Evolutionary conservation across 2,797 vertebrate species (phyloP).

Genomic region (Poeciliopsis paucimaculata): DNA sequence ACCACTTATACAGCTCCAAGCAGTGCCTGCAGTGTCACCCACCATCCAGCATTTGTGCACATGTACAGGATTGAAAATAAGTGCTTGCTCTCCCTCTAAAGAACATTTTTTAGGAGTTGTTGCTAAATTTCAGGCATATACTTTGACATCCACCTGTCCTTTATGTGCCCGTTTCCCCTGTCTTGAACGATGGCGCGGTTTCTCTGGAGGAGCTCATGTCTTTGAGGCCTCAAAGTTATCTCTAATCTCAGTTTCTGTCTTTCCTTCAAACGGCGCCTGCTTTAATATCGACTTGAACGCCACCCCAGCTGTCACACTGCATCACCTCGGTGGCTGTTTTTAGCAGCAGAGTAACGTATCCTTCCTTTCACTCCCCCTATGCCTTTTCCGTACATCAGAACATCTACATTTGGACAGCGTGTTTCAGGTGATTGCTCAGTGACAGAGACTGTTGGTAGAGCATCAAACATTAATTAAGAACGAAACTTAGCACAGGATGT

Average conservation of each 20-base stretch:
- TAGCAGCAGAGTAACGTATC: slow-evolving; percentile 12
- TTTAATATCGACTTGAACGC: slow-evolving; percentile 41
- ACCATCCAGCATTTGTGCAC: slow-evolving; percentile 5
- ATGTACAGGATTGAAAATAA: slow-evolving; percentile 41
- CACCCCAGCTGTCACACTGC: slow-evolving; percentile 28
- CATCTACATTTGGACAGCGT: slow-evolving; percentile 17
- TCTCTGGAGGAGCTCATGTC: slow-evolving; percentile 40
- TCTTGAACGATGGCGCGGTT: slow-evolving; percentile 25
- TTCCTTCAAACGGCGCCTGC: slow-evolving; percentile 26
- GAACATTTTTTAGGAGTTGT: slow-evolving; percentile 57
- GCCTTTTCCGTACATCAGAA: slow-evolving; percentile 20
- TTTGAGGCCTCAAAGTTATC: slow-evolving; percentile 50
- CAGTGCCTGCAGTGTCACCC: not conserved
- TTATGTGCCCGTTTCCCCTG: slow-evolving; percentile 11
- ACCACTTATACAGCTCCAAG: slow-evolving; percentile 7
- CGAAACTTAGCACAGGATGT: slow-evolving; percentile 31
- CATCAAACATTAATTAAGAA: slow-evolving; percentile 51
- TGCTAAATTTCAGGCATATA: slow-evolving; percentile 29
- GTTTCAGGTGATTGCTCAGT: slow-evolving; percentile 30
- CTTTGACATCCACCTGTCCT: slow-evolving; percentile 20
- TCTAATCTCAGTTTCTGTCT: slow-evolving; percentile 54
- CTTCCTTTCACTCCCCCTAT: not conserved
- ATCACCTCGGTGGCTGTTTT: slow-evolving; percentile 15
- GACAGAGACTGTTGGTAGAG: slow-evolving; percentile 42
- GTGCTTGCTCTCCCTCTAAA: slow-evolving; percentile 49